Evolutionary conservation across 2,888 invertebrate species (phyloP).

Genomic region (Crossocerus cetratus): DNA sequence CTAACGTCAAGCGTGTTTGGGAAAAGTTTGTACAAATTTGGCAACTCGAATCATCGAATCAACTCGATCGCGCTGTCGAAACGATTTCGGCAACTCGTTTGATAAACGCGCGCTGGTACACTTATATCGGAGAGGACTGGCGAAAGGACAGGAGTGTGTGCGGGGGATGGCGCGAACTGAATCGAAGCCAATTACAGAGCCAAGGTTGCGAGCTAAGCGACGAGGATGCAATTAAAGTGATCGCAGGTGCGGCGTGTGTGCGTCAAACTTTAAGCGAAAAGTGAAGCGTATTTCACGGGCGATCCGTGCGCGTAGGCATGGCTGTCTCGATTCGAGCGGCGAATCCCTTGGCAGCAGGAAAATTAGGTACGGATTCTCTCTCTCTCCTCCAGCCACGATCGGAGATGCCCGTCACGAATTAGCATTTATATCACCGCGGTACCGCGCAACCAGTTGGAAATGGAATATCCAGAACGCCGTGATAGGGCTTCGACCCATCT

Average conservation of each 20-base stretch:
- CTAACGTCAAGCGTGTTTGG: no score
- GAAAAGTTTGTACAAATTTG: no score
- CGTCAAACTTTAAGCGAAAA: conserved; percentile 50
- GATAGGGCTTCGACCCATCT: conserved; percentile 49
- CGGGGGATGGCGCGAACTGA: conserved; percentile 6
- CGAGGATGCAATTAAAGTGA: conserved; percentile 45
- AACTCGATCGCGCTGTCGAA: no score
- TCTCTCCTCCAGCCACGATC: conserved; percentile 57
- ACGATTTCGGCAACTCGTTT: no score
- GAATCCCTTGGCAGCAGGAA: conserved; percentile 61
- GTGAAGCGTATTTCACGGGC: conserved; percentile 46
- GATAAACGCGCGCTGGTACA: no score
- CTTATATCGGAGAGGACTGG: no score
- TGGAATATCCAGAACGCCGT: conserved; percentile 62
- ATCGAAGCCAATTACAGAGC: conserved; percentile 22
- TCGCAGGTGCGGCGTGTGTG: conserved; percentile 28
- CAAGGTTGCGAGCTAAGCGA: conserved; percentile 1
- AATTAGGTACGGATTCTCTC: conserved; percentile 59
- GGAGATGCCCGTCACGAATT: conserved; percentile 65
- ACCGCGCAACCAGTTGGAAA: conserved; percentile 60
- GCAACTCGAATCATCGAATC: no score
- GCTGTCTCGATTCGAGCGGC: conserved; percentile 49
- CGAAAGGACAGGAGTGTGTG: neutral
- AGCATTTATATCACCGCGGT: conserved; percentile 69
- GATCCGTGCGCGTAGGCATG: conserved; percentile 39